Evolutionary conservation across 2,888 invertebrate genomes (phyloP).

Genomic region (Pycnomerus fuliginosus): DNA sequence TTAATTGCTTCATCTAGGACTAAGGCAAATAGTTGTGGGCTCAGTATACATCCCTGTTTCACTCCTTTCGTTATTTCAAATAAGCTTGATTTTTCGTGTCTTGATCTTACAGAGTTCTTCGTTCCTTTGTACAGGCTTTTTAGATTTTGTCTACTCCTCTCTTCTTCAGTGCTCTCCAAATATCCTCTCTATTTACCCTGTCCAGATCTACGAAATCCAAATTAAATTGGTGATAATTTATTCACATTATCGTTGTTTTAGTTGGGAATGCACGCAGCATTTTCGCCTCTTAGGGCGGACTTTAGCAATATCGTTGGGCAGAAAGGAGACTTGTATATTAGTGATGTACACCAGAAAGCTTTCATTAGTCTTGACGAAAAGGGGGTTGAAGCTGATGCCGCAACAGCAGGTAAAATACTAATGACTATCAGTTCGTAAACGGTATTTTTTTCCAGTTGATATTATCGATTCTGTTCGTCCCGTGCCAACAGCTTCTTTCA

Average conservation of each 20-base stretch:
- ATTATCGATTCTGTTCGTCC: constrained; percentile 1
- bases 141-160: too few relatives aligned
- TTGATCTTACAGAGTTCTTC: too few relatives aligned
- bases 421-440: background rate
- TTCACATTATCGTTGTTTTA: background rate
- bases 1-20: too few relatives aligned
- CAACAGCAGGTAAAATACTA: constrained; percentile 25
- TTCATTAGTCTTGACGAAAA: constrained; percentile 3
- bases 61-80: too few relatives aligned
- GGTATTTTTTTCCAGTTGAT: constrained; percentile 8
- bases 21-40: too few relatives aligned
- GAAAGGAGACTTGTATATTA: constrained; percentile 1
- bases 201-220: too few relatives aligned
- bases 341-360: constrained; percentile 4
- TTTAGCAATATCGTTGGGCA: constrained; percentile 10
- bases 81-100: too few relatives aligned
- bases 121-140: too few relatives aligned
- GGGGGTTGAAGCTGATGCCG: constrained; percentile 37
- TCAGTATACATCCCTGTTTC: too few relatives aligned
- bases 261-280: background rate
- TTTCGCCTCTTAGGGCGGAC: constrained; percentile 1
- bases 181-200: too few relatives aligned
- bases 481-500: constrained; percentile 5
- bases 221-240: too few relatives aligned
- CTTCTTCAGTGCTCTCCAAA: too few relatives aligned